These are phyloP conservation scores for Drosophila basisetae DNA, from an alignment of 2,888 invertebrate species.

Conservation along the genomic window DNA sequence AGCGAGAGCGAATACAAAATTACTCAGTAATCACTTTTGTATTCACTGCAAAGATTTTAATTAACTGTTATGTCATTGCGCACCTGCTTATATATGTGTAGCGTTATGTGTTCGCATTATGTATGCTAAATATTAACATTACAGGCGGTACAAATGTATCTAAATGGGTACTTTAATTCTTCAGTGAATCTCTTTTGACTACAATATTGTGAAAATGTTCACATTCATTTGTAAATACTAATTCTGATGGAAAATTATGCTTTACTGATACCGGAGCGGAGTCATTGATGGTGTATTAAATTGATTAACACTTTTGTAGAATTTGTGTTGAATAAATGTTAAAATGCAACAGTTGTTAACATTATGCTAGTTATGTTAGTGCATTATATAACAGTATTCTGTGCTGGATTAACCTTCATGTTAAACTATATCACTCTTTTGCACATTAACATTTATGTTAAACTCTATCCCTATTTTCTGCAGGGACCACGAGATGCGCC, in stretches of 20 bases:
- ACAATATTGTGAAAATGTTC: neutral
- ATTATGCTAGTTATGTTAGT: neutral
- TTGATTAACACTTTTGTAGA: neutral
- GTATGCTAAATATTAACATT: conserved; percentile 2
- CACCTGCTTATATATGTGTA: neutral
- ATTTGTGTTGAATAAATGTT: neutral
- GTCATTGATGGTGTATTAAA: neutral
- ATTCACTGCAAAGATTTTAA: conserved; percentile 46
- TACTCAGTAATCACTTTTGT: conserved; percentile 10
- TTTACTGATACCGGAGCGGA: neutral
- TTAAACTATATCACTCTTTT: neutral
- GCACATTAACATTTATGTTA: neutral
- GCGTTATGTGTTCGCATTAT: neutral
- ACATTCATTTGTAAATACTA: neutral
- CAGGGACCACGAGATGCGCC: conserved; percentile 94
- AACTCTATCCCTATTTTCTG: neutral
- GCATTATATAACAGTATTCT: neutral
- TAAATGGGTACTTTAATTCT: neutral
- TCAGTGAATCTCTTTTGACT: neutral
- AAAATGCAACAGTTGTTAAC: neutral
- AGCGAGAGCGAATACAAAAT: conserved; percentile 3
- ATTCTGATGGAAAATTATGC: neutral
- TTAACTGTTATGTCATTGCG: conserved; percentile 63
- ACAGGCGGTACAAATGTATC: neutral
- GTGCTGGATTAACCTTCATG: neutral